Base-by-base conservation (phyloP, 1,140 invertebrate genomes). In the Caenorhabditis tropicalis region DNA sequence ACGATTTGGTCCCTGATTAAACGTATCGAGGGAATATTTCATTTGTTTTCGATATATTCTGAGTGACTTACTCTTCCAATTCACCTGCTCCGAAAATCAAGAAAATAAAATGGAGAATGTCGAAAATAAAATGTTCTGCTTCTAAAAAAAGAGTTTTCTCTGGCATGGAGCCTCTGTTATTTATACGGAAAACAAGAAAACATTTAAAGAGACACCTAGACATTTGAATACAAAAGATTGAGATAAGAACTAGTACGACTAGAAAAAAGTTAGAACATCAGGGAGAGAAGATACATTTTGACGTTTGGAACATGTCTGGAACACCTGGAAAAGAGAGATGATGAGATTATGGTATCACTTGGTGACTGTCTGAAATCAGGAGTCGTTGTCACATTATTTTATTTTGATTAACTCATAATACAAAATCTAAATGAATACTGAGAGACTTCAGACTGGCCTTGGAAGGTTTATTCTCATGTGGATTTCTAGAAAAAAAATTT, bases 221-320 rank as follows among this genome's bases (percentile, higher is more conserved):
- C 58, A 39, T 21, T 24, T 36, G 12, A 15, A 56, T 56, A 56
- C 53, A 56, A 56, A 56, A 56, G 5, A 1, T 7, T 21, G 27
- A 16, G 53, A 56, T 7, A 2, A 9, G 65, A 33, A 46, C 65
- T 74, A 43, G 65, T 46, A 74, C 65, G 65, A 74, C 65, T 74
- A 74, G 65, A 74, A 74, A 74, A 74, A 74, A 43, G 65, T 74
- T 46, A 27, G 15, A 10, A 29, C 9, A 24, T 7, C 6, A 74
- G 43, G n/a, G 19, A 6, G 21, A 36, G 33, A 24, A 31, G n/a
- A 74, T 43, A 74, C 36, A 74, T 74, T 43, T 74, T 74, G 65
- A 74, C 65, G 65, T 74, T 10, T 29, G 21, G 48, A 51, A 19
- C 3, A 51, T 6, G 7, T 43, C 39, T 43, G 39, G 21, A 24